Evolutionary conservation across 2,113 vertebrate species (phyloP), one percentile per base, ranked within the genome.

Genomic region (Physeter macrocephalus): DNA sequence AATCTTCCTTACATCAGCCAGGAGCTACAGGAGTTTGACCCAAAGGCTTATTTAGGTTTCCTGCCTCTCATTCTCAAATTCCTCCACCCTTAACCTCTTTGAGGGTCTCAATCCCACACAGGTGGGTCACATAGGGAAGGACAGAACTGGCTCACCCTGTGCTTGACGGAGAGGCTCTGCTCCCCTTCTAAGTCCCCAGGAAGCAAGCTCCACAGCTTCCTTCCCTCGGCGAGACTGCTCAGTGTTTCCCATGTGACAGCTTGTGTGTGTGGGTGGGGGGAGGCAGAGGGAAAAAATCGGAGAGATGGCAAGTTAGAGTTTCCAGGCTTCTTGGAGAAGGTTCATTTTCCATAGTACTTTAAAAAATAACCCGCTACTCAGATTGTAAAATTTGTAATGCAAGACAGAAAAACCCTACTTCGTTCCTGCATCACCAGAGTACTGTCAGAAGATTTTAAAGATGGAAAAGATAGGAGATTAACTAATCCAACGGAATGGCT

Each of bases 91-190:
- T 46, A 7, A 36, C 5, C 25, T 94, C 31, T 69, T 25, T 41
- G 21, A 1, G 5, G 4, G 12, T 62, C 17, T 27, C 17, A 18
- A 21, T 27, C 36, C 29, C 17, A 57, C 0, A 0, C 3, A 74
- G 69, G 20, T 0, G 21, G 78, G 57, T 49, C 36, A 46, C 14
- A 46, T 5, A n/a, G 39, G n/a, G n/a, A 83, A 27, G 36, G 34
- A 57, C 20, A 46, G n/a, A 9, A 49, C 14, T 14, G 36, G 59
- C 10, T n/a, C 43, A 31, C 14, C 46, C 41, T 80, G 2, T 14
- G 25, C 23, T 61, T 31, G 9, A 67, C 23, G 17, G 43, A 8
- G 57, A 72, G n/a, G 29, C 77, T 49, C 20, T 31, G 54, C 21
- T n/a, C 12, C 20, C 34, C 27, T 27, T 39, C 34, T 36, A 23